phyloP scores from a whole-genome alignment of 37 sponge, comb jelly and placozoan species.

The Beroe forskalii region DNA sequence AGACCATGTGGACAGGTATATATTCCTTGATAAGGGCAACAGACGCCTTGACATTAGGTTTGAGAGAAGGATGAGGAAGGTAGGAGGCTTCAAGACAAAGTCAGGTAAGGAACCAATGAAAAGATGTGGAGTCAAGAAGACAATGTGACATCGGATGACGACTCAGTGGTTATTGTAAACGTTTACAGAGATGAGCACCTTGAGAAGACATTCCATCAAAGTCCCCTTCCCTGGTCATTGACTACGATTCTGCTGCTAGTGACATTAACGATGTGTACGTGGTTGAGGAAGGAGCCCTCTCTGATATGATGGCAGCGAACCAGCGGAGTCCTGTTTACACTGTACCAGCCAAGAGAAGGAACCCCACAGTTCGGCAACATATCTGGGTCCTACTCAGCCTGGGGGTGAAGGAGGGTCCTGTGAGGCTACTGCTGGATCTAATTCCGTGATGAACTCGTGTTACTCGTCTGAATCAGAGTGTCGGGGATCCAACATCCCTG shows the following conservation, averaged over 20 bases:
- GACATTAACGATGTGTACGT: background rate
- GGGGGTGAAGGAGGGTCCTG: background rate
- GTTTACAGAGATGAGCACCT: background rate
- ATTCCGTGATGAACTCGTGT: background rate
- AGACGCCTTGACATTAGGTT: background rate
- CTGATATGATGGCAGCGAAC: background rate
- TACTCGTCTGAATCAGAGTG: background rate
- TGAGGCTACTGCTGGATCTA: background rate
- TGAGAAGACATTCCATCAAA: background rate
- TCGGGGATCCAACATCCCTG: no score
- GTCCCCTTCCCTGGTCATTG: background rate
- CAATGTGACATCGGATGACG: background rate
- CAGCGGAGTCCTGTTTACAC: background rate
- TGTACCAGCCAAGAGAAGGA: background rate
- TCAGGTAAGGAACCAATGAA: no score
- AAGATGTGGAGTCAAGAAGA: no score
- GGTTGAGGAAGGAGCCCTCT: background rate
- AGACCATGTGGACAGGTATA: background rate
- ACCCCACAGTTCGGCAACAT: background rate
- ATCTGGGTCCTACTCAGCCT: background rate
- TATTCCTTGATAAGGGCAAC: constrained; percentile 9
- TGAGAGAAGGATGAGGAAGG: background rate
- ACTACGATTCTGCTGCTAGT: background rate
- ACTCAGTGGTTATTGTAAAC: background rate
- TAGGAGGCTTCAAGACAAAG: background rate